Evolutionary conservation across 2,113 vertebrate species (phyloP).

Genomic region (Rhegmatorhina hoffmannsi): DNA sequence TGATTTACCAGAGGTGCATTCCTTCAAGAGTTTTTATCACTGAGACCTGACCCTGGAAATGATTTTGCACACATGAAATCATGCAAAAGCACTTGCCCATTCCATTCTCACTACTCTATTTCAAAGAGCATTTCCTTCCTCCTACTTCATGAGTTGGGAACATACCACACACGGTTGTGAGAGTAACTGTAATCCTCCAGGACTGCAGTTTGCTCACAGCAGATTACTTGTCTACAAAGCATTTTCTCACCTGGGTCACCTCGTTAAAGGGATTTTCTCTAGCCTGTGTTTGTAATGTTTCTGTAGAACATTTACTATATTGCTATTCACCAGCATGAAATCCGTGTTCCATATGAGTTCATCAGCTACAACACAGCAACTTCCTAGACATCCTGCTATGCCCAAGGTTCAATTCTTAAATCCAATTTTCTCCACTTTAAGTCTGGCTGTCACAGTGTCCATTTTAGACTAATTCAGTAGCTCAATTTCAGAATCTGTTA

Average conservation of each 20-base stretch:
- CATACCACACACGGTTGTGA: neutral
- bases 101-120: neutral
- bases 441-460: slow-evolving; percentile 16
- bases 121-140: slow-evolving; percentile 1
- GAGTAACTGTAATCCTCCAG: neutral
- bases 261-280: slow-evolving; percentile 64
- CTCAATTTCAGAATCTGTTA: slow-evolving; percentile 46
- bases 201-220: slow-evolving; percentile 39
- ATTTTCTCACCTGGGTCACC: slow-evolving; percentile 66
- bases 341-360: slow-evolving; percentile 33
- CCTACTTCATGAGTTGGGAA: neutral
- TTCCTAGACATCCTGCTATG: slow-evolving; percentile 48
- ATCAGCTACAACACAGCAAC: slow-evolving; percentile 39
- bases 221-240: slow-evolving; percentile 60
- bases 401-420: slow-evolving; percentile 38
- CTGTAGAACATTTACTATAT: slow-evolving; percentile 60
- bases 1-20: neutral
- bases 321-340: slow-evolving; percentile 72
- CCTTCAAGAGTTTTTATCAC: neutral
- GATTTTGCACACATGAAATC: neutral
- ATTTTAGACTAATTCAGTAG: slow-evolving; percentile 36
- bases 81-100: neutral
- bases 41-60: neutral
- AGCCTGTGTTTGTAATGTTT: slow-evolving; percentile 49
- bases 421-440: slow-evolving; percentile 39